These are phyloP conservation scores for Propithecus coquereli DNA, from an alignment of 2,113 vertebrate species.

Conservation along the genomic window DNA sequence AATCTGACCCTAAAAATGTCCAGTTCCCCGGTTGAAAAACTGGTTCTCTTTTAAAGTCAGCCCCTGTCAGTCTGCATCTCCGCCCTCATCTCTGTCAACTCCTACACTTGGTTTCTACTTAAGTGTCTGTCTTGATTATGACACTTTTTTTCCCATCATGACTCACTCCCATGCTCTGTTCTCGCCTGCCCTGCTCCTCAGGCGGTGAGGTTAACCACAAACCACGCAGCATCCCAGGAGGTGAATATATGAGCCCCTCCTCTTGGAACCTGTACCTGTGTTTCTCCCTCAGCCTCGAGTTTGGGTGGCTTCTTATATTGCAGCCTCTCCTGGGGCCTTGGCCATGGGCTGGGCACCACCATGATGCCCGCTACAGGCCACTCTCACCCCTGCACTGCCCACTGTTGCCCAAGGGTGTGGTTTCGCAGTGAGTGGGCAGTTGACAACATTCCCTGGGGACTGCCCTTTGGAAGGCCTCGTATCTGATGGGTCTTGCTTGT, in stretches of 20 bases:
- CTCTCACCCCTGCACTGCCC: neutral
- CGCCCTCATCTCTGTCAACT: neutral
- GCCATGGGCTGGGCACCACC: neutral
- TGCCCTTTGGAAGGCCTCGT: neutral
- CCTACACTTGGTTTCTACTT: neutral
- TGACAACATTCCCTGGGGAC: fast-evolving
- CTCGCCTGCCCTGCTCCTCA: neutral
- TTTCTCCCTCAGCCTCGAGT: neutral
- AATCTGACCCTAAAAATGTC: slow-evolving; percentile 34
- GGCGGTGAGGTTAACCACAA: neutral
- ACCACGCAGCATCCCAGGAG: neutral
- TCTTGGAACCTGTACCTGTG: neutral
- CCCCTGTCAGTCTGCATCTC: neutral
- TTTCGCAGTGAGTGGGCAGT: neutral
- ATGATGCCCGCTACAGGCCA: neutral
- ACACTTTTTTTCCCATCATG: neutral
- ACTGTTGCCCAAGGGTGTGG: neutral
- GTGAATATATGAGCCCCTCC: fast-evolving
- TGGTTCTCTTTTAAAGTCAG: neutral
- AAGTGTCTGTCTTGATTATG: neutral
- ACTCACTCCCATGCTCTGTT: neutral
- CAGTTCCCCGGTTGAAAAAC: neutral
- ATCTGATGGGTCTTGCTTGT: neutral
- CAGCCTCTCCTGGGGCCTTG: neutral
- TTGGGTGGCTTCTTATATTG: neutral